Base-by-base conservation (phyloP, 1,140 invertebrate genomes). In the Leptinotarsa defecta region DNA sequence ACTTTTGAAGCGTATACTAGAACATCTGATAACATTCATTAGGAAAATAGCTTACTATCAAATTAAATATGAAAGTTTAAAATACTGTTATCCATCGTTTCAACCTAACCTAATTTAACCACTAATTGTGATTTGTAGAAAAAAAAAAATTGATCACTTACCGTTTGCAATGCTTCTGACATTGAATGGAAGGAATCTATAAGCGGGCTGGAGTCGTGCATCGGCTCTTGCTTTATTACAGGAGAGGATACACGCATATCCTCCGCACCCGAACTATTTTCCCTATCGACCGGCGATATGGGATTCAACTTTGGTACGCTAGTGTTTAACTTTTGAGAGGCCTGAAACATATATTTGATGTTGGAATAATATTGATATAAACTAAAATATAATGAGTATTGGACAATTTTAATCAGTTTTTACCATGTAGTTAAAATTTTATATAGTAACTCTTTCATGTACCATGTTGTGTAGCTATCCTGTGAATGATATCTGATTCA, bases 241-340 rank as follows among this genome's bases (percentile, higher is more conserved):
- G 88, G 89, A 84, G 88, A 88, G 79, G 86, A 85, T 82, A 85
- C 87, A 79, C 87, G 86, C 84, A 87, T 87, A 81, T 82, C 87
- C 48, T 87, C 86, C 20, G 88, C 87, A 87, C 87, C 79, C 87
- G 88, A 74, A 70, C 24, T 64, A 22, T 64, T 74, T 81, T 90
- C 90, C 73, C 88, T 83, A 83, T 91, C 90, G 81, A 87, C 87
- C 78, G 88, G 88, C 80, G 90, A 87, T 80, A 88, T 87, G 82
- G 89, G 90, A 86, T 90, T 91, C 86, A 87, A 86, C 86, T 91
- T 91, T 88, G 90, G 89, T 87, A 90, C 71, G 63, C 48, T 73
- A 48, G 71, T 64, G 20, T 73, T 73, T 67, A 48, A 64, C 62
- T 62, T 73, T 73, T 73, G 71, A 76, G 76, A 71, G 69, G 80